Conservation (phyloP, 1,140 invertebrate genomes). For the Lamellibrachia luymesi region DNA sequence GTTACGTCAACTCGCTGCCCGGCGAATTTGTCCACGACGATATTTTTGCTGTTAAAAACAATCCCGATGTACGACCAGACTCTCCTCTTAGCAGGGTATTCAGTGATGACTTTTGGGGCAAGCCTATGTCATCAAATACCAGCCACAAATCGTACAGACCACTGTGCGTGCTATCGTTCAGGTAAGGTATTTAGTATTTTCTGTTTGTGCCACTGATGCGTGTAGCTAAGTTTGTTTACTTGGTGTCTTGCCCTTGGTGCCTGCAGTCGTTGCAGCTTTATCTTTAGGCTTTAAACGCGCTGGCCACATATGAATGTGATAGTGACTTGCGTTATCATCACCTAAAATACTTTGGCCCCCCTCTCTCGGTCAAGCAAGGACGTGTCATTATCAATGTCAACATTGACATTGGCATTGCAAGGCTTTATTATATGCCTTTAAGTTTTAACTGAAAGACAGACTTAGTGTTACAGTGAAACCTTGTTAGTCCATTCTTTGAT, state of each 20-base stretch:
- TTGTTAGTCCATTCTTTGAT: too few species aligned
- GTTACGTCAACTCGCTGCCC: conserved; percentile 79
- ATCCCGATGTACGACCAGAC: conserved; percentile 83
- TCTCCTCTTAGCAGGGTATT: conserved; percentile 84
- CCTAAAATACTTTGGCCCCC: not conserved
- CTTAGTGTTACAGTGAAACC: too few species aligned
- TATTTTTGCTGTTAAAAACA: conserved; percentile 91
- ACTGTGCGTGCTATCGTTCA: conserved; percentile 85
- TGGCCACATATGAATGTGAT: not conserved
- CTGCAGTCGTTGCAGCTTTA: not conserved
- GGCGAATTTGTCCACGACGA: conserved; percentile 95
- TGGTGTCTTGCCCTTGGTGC: not conserved
- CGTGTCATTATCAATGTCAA: not conserved
- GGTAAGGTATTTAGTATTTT: conserved; percentile 53
- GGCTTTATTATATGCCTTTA: too few species aligned
- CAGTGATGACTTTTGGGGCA: conserved; percentile 95
- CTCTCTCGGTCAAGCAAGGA: not conserved
- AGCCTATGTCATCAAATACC: conserved; percentile 84
- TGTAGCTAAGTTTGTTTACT: not conserved
- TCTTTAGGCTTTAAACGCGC: not conserved
- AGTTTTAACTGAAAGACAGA: too few species aligned
- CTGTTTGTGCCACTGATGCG: not conserved
- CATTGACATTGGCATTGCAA: not conserved
- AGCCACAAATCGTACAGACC: conserved; percentile 91
- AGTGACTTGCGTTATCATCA: not conserved